phyloP scores from a whole-genome alignment of 2,113 vertebrate species.

The Lethenteron reissneri region DNA sequence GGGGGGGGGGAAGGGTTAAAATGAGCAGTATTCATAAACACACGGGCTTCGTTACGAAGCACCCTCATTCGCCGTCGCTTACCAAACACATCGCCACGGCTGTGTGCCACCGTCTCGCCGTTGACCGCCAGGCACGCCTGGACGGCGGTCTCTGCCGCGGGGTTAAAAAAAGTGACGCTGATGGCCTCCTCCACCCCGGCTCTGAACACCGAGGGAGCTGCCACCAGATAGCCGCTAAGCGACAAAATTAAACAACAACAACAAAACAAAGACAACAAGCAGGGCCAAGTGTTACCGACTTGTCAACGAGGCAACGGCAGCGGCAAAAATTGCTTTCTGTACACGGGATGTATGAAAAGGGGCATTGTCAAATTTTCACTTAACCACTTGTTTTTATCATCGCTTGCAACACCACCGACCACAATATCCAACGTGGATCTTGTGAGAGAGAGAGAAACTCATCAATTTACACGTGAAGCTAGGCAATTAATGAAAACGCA shows the following conservation, averaged over 20 bases:
- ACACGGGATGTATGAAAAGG: too few species aligned
- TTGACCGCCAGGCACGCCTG: slow-evolving; percentile 54
- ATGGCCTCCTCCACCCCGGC: slow-evolving; percentile 48
- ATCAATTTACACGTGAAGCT: too few species aligned
- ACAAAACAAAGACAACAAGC: too few species aligned
- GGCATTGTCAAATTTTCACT: too few species aligned
- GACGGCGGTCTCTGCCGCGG: slow-evolving; percentile 36
- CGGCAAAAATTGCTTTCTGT: too few species aligned
- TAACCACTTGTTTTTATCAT: too few species aligned
- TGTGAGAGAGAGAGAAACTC: too few species aligned
- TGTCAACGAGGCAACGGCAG: too few species aligned
- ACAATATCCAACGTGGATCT: too few species aligned
- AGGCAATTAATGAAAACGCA: too few species aligned
- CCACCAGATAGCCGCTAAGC: slow-evolving; percentile 53
- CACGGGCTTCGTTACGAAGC: not conserved
- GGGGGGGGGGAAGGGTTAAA: not conserved
- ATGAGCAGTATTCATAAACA: not conserved
- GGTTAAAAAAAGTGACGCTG: slow-evolving; percentile 64
- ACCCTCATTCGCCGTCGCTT: slow-evolving; percentile 13
- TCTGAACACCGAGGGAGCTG: slow-evolving; percentile 54
- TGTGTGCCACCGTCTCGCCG: slow-evolving; percentile 38
- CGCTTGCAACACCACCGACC: too few species aligned
- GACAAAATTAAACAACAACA: slow-evolving; percentile 1
- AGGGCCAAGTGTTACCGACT: too few species aligned
- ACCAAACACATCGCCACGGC: slow-evolving; percentile 43